phyloP scores from a whole-genome alignment of 2,797 vertebrate species.

The Pangasius krempfi region DNA sequence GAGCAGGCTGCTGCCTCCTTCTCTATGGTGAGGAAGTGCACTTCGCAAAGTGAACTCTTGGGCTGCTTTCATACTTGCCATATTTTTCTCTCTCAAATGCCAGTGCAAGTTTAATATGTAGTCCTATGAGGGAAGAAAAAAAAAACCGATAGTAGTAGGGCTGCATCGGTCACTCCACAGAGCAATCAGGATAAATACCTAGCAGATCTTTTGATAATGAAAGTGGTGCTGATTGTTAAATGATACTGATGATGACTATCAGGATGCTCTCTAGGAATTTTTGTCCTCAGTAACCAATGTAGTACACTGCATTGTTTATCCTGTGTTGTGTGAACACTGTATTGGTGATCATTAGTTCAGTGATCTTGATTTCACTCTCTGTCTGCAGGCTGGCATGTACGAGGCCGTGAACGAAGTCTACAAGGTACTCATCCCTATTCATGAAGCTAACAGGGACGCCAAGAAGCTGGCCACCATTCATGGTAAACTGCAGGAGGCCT shows the following conservation, averaged over 20 bases:
- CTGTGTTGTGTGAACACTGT: background rate
- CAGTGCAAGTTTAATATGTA: background rate
- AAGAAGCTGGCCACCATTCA: conserved; percentile 98
- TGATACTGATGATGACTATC: background rate
- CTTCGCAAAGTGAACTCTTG: background rate
- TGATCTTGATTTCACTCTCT: background rate
- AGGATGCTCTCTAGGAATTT: background rate
- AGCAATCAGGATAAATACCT: background rate
- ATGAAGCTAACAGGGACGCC: conserved; percentile 95
- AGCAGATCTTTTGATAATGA: background rate
- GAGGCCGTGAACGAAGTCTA: conserved; percentile 99
- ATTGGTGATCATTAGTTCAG: background rate
- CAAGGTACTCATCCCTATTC: conserved; percentile 97
- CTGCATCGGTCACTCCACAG: background rate
- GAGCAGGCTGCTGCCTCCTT: conserved; percentile 96
- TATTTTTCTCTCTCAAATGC: background rate
- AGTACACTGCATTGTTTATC: background rate
- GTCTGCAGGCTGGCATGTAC: conserved; percentile 94
- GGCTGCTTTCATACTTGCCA: background rate
- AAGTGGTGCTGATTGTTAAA: background rate
- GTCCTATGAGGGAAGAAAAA: background rate
- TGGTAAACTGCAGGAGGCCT: conserved; percentile 99
- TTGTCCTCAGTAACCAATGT: background rate
- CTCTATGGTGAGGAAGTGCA: conserved; percentile 85
- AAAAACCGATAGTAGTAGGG: background rate